Evolutionary conservation across 1,140 invertebrate genomes (phyloP).

Genomic region (Hylyphantes graminicola): DNA sequence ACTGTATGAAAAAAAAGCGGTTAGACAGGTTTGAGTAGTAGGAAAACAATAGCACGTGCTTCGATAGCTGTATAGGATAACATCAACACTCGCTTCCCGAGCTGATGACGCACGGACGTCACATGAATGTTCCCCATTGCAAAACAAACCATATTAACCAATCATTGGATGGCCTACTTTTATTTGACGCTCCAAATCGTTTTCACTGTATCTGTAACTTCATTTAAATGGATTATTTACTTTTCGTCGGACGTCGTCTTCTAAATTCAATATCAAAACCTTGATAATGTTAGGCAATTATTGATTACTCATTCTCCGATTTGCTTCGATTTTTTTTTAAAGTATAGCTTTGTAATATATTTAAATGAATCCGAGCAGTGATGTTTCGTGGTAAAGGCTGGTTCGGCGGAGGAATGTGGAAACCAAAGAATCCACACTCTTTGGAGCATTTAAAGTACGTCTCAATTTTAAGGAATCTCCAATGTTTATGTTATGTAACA

Average conservation of each 20-base stretch:
- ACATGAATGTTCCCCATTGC: too few species aligned
- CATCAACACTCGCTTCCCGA: too few species aligned
- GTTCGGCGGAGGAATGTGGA: constrained; percentile 74
- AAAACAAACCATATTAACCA: too few species aligned
- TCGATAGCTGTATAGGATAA: too few species aligned
- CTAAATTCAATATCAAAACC: neutral
- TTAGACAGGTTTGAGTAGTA: too few species aligned
- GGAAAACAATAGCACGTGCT: too few species aligned
- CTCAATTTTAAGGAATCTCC: neutral
- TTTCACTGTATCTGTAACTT: constrained; percentile 3
- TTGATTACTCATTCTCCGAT: neutral
- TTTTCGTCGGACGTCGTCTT: neutral
- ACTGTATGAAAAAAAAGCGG: too few species aligned
- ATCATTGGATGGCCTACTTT: too few species aligned
- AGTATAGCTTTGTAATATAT: neutral
- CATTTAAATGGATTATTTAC: constrained; percentile 17
- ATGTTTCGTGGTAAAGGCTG: constrained; percentile 65
- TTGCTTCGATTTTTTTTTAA: neutral
- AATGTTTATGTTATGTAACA: too few species aligned
- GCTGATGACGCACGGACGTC: too few species aligned
- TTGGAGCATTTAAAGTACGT: constrained; percentile 92
- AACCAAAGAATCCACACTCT: constrained; percentile 83
- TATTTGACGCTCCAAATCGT: neutral
- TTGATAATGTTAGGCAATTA: neutral
- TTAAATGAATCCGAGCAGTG: constrained; percentile 31